phyloP scores from a whole-genome alignment of 1,140 invertebrate species.

The Ericerus pela region DNA sequence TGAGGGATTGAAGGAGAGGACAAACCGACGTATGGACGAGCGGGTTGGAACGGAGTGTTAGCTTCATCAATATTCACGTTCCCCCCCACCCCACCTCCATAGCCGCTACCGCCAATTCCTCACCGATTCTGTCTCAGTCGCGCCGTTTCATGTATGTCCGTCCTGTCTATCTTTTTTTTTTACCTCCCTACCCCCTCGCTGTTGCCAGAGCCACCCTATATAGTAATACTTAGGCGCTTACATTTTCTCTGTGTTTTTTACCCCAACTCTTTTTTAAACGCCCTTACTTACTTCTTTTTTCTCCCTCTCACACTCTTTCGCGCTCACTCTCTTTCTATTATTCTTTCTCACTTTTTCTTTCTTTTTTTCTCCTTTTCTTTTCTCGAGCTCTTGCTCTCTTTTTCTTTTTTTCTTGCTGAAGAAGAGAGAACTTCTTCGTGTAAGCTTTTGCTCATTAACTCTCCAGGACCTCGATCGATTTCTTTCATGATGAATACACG shows the following conservation, averaged over 20 bases:
- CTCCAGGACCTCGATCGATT: conserved; percentile 19
- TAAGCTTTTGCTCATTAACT: conserved; percentile 21
- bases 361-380: too few species aligned
- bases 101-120: too few species aligned
- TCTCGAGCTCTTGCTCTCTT: conserved; percentile 17
- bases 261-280: too few species aligned
- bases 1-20: too few species aligned
- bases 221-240: conserved; percentile 10
- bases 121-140: conserved; percentile 9
- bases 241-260: conserved; percentile 21
- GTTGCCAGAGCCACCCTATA: too few species aligned
- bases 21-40: too few species aligned
- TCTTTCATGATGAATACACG: conserved; percentile 13
- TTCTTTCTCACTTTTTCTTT: too few species aligned
- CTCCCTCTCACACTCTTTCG: conserved; percentile 20
- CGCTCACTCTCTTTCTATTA: conserved; percentile 15
- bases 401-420: conserved; percentile 17
- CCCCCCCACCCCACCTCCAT: conserved; percentile 5
- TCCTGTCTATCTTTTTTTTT: conserved; percentile 17
- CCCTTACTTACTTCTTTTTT: too few species aligned
- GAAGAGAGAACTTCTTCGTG: conserved; percentile 16
- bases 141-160: conserved; percentile 19
- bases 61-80: conserved; percentile 22
- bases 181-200: neutral
- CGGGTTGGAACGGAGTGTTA: conserved; percentile 4